Evolutionary conservation across 64 coral and sea anemone species (phyloP), one percentile per base, ranked within the genome.

Genomic region (Stichodactyla mertensii): DNA sequence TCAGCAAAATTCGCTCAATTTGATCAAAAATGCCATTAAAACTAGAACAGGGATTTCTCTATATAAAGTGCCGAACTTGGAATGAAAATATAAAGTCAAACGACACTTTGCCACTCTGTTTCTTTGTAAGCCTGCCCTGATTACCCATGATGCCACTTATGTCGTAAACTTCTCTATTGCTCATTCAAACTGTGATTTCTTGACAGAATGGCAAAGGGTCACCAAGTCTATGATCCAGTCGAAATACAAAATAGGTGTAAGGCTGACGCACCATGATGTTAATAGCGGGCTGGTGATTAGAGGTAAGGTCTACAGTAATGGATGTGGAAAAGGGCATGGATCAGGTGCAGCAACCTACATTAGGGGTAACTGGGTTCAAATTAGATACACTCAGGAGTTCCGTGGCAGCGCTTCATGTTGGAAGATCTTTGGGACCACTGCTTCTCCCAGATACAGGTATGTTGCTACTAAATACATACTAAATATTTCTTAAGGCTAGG

Each of bases 321-420:
- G 89, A 0, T 94, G 93, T 79, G 92, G 92, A 18, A 3, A 8
- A 1, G 18, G 52, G 4, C 14, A 16, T 19, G 78, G 66, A 0
- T 88, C 89, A 10, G 86, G 85, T 2, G 89, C 89, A 19, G 70
- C 88, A 16, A 69, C 83, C 0, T 79, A 79, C 19, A 87, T 94
- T 19, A 88, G 69, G 45, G 93, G 93, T 7, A 58, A 85, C 69
- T 91, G 93, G 89, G 87, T 61, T 20, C 86, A 78, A 64, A 94
- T 91, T 51, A 88, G 84, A 18, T 94, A 94, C 71, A 94, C 93
- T 3, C 93, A 94, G 57, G 93, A 91, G 22, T 91, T 94, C 13
- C 71, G 70, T 6, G 89, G 93, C 36, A 69, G 7, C 56, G 70
- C 89, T 1, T 91, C 89, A 13, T 94, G 93, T 24, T 94, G 89